A percentile compares a stretch with the other conserved stretches of the same genome.
These are phyloP conservation scores for Physeter macrocephalus DNA, from an alignment of 2,113 vertebrate genomes.

Conservation along the genomic window DNA sequence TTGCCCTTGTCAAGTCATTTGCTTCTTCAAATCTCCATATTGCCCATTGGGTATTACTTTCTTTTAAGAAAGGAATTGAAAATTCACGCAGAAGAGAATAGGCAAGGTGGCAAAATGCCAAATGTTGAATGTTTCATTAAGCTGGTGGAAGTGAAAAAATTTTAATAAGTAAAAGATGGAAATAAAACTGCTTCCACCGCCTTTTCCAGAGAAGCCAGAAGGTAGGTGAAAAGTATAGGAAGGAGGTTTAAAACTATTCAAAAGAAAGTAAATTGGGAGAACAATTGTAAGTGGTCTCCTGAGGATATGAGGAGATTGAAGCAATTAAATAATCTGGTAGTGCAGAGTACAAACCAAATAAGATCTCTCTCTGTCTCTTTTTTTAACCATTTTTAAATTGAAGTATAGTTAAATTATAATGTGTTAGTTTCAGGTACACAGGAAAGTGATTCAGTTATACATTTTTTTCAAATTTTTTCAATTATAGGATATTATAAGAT, in stretches of 20 bases:
- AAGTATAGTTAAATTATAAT: not conserved
- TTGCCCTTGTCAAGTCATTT: not conserved
- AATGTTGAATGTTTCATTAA: not conserved
- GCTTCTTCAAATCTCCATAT: not conserved
- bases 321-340: conserved; percentile 40
- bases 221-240: not conserved
- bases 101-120: not conserved
- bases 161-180: not conserved
- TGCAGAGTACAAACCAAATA: not conserved
- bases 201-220: not conserved
- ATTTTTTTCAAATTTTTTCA: not conserved
- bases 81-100: not conserved
- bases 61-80: conserved; percentile 5
- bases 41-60: not conserved
- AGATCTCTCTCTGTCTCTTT: not conserved
- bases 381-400: not conserved
- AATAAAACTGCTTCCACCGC: not conserved
- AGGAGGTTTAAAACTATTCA: not conserved
- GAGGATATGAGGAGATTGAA: conserved; percentile 44
- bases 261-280: conserved; percentile 41
- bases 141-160: not conserved
- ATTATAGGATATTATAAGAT: not conserved
- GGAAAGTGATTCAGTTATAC: not conserved
- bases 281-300: conserved; percentile 29
- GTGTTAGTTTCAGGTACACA: not conserved